Evolutionary conservation across 2,113 vertebrate species (phyloP).

Genomic region (Sinocyclocheilus anophthalmus): DNA sequence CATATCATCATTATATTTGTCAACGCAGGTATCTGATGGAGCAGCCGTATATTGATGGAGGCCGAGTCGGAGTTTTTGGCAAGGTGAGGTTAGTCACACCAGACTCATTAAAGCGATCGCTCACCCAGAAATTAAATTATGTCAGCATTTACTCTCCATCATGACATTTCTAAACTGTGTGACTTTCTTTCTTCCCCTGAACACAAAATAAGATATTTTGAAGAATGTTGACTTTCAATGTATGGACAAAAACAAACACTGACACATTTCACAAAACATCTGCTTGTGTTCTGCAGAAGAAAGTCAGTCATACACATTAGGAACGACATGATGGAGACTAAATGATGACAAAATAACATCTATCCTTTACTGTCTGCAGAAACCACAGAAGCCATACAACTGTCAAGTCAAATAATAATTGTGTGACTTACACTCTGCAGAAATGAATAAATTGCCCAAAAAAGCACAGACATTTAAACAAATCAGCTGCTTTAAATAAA

Average conservation of each 20-base stretch:
- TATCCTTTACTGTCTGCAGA: no score
- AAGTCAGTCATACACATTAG: neutral
- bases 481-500: constrained; percentile 6
- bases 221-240: no score
- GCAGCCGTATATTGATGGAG: constrained; percentile 68
- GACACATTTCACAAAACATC: neutral
- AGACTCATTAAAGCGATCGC: no score
- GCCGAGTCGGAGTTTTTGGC: constrained; percentile 72
- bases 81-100: constrained; percentile 62
- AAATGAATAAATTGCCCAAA: neutral
- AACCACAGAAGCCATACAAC: no score
- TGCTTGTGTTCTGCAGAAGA: neutral
- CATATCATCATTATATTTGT: neutral
- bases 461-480: neutral
- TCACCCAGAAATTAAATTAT: no score
- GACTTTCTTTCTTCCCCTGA: no score
- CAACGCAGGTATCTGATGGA: constrained; percentile 65
- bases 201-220: no score
- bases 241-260: neutral
- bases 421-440: neutral
- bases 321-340: neutral
- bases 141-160: no score
- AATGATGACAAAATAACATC: neutral
- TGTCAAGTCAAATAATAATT: no score
- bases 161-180: no score